Conservation (phyloP, 2,888 invertebrate genomes). For the Melieria picta region DNA sequence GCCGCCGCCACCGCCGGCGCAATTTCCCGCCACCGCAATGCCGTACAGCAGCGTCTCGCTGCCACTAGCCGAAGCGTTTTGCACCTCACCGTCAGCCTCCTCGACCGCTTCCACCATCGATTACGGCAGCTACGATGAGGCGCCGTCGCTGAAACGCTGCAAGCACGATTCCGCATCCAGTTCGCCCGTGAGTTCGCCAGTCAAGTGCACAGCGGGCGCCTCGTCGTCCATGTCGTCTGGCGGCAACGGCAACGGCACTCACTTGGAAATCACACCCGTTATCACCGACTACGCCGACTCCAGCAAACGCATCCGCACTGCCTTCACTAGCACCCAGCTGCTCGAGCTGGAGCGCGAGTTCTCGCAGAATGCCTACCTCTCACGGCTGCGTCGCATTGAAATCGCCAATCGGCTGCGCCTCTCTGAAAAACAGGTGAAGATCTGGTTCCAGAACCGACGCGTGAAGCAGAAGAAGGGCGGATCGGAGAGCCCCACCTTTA, state of each 20-base stretch:
- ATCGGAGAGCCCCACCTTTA: slow-evolving; percentile 68
- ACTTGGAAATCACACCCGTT: slow-evolving; percentile 55
- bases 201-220: slow-evolving; percentile 42
- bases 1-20: slow-evolving; percentile 23
- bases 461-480: slow-evolving; percentile 95
- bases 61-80: slow-evolving; percentile 50
- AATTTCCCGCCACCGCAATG: slow-evolving; percentile 30
- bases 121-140: slow-evolving; percentile 51
- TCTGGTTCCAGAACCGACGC: slow-evolving; percentile 92
- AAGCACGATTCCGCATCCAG: slow-evolving; percentile 54
- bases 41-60: slow-evolving; percentile 30
- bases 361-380: slow-evolving; percentile 88
- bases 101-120: slow-evolving; percentile 55
- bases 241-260: slow-evolving; percentile 15
- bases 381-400: slow-evolving; percentile 88
- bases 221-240: slow-evolving; percentile 26
- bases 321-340: slow-evolving; percentile 90
- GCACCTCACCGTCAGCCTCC: slow-evolving; percentile 64
- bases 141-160: slow-evolving; percentile 47
- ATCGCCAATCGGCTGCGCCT: slow-evolving; percentile 88
- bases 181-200: slow-evolving; percentile 56
- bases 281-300: slow-evolving; percentile 71
- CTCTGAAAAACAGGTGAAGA: slow-evolving; percentile 95
- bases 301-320: slow-evolving; percentile 90
- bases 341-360: slow-evolving; percentile 91